A percentile compares a stretch with the other conserved stretches of the same genome.
Conservation (phyloP, 2,888 invertebrate genomes). For the Phlogophora meticulosa region DNA sequence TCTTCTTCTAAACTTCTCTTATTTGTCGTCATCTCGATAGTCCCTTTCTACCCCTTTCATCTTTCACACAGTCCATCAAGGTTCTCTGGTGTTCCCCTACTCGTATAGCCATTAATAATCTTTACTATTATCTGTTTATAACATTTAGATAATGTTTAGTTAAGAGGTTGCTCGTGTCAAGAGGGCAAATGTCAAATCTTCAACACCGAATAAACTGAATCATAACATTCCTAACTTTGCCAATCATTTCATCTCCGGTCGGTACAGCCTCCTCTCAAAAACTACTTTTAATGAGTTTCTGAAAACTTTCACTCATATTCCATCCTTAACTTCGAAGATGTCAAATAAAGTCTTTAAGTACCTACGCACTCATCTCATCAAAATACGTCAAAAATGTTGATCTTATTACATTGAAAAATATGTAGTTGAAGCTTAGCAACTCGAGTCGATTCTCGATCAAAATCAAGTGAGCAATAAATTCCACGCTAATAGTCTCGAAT, state of each 20-base stretch:
- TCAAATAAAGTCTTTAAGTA: slow-evolving; percentile 21
- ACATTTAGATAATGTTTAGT: not conserved
- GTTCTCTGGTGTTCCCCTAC: no score
- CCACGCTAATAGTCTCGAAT: slow-evolving; percentile 47
- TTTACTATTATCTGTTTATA: not conserved
- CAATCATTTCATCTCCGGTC: slow-evolving; percentile 22
- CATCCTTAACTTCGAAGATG: slow-evolving; percentile 13
- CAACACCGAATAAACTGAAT: slow-evolving; percentile 14
- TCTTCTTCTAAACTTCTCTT: no score
- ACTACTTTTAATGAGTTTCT: slow-evolving; percentile 54
- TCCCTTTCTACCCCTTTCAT: no score
- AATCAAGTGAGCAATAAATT: slow-evolving; percentile 56
- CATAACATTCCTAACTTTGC: slow-evolving; percentile 36
- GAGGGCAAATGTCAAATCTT: slow-evolving; percentile 4
- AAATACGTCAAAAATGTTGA: slow-evolving; percentile 23
- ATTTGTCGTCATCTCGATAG: no score
- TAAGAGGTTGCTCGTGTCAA: not conserved
- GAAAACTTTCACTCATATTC: slow-evolving; percentile 31
- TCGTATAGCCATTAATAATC: no score
- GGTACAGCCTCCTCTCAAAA: slow-evolving; percentile 32
- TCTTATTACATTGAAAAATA: slow-evolving; percentile 10
- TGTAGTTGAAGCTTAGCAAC: slow-evolving; percentile 22
- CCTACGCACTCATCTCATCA: slow-evolving; percentile 1
- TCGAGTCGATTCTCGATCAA: slow-evolving; percentile 17
- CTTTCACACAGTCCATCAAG: no score